Conservation (phyloP, 2,113 vertebrate species). For the Martes martes region DNA sequence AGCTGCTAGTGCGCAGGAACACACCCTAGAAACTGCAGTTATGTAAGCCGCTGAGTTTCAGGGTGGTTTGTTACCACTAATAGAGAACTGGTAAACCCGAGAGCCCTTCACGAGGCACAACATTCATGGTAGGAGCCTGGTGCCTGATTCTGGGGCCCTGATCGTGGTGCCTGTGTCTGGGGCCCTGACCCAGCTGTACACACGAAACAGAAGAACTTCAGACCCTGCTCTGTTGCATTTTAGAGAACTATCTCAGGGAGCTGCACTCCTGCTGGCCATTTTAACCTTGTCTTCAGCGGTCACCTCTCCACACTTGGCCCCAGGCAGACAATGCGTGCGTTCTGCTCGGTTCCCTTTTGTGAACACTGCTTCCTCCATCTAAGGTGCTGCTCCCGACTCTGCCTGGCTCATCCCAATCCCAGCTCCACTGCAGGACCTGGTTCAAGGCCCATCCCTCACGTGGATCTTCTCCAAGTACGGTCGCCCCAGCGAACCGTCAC, state of each 20-base stretch:
- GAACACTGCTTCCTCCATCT: accelerated
- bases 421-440: accelerated
- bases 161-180: accelerated
- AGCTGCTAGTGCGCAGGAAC: background rate
- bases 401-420: accelerated
- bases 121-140: accelerated
- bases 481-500: accelerated
- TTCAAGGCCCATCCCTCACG: background rate
- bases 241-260: background rate
- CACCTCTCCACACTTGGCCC: background rate
- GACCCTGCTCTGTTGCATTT: accelerated
- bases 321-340: no score
- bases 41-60: accelerated
- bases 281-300: background rate
- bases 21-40: accelerated
- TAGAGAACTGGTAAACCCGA: accelerated
- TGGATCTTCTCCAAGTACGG: accelerated
- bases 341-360: background rate
- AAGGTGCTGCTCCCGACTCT: accelerated
- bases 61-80: no score
- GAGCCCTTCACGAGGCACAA: background rate
- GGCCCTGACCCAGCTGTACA: accelerated
- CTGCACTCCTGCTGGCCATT: background rate
- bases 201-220: accelerated
- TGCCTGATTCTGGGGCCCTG: no score